These are phyloP conservation scores for Puntigrus tetrazona DNA, from an alignment of 2,113 vertebrate genomes.

Conservation along the genomic window DNA sequence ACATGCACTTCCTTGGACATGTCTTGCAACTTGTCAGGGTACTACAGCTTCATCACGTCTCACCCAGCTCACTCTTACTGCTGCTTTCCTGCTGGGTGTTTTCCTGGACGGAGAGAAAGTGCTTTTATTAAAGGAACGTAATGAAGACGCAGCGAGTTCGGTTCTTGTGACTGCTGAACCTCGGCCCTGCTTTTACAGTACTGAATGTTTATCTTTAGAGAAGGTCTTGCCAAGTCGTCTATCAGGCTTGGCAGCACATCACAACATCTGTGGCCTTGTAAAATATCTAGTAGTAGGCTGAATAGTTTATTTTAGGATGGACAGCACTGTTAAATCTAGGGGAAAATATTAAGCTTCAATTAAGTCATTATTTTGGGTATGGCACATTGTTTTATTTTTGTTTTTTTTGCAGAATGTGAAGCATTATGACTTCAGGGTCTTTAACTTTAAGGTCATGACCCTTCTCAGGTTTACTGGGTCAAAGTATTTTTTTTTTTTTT, in stretches of 20 bases:
- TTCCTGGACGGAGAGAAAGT: not conserved
- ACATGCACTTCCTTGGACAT: not conserved
- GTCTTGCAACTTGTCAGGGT: not conserved
- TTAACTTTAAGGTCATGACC: not conserved
- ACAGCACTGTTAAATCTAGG: not conserved
- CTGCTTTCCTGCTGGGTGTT: not conserved
- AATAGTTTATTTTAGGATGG: not conserved
- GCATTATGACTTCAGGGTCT: not conserved
- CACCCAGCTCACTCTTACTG: not conserved
- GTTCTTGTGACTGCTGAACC: not conserved
- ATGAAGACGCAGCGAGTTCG: not conserved
- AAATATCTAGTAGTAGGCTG: not conserved
- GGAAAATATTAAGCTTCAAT: not conserved
- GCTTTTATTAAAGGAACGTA: not conserved
- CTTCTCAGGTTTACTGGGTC: not conserved
- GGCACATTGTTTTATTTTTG: not conserved
- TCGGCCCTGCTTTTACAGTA: not conserved
- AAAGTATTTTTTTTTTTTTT: not conserved
- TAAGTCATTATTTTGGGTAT: not conserved
- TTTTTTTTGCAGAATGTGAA: not conserved
- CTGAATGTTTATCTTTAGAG: not conserved
- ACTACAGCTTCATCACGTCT: not conserved
- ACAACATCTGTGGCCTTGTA: conserved; percentile 14
- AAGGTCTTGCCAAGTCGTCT: conserved; percentile 1
- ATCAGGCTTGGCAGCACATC: not conserved